Conservation (phyloP, 1,140 invertebrate species). For the Branchinecta lynchi region DNA sequence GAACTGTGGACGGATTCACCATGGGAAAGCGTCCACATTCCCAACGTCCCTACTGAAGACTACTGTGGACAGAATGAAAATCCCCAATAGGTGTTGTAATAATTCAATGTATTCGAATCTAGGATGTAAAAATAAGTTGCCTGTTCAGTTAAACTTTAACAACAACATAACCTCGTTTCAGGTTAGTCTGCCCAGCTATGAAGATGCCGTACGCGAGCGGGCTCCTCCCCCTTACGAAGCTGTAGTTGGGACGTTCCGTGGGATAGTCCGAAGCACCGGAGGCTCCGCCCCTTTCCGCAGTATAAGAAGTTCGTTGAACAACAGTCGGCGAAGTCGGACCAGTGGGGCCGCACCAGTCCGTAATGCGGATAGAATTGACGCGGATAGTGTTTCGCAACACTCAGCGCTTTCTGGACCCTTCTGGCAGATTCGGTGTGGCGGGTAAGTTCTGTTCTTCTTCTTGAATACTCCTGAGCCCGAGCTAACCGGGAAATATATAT, state of each 20-base stretch:
- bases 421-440: not conserved
- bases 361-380: slow-evolving; percentile 27
- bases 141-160: too few relatives aligned
- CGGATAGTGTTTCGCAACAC: not conserved
- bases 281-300: slow-evolving; percentile 20
- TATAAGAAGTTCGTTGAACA: slow-evolving; percentile 29
- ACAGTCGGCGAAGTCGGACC: slow-evolving; percentile 25
- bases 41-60: too few relatives aligned
- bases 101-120: too few relatives aligned
- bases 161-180: slow-evolving; percentile 24
- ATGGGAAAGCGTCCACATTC: too few relatives aligned
- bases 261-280: slow-evolving; percentile 9
- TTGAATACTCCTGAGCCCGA: too few relatives aligned
- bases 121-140: too few relatives aligned
- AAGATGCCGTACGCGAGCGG: slow-evolving; percentile 31
- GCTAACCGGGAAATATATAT: too few relatives aligned
- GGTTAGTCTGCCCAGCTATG: slow-evolving; percentile 32
- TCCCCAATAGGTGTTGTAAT: too few relatives aligned
- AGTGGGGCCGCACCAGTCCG: slow-evolving; percentile 24
- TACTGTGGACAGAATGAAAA: too few relatives aligned
- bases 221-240: slow-evolving; percentile 16
- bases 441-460: not conserved
- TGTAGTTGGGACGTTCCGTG: not conserved
- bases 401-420: not conserved
- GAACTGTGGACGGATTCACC: too few relatives aligned